Evolutionary conservation across 2,113 vertebrate genomes (phyloP).

Genomic region (Arizona elegans): DNA sequence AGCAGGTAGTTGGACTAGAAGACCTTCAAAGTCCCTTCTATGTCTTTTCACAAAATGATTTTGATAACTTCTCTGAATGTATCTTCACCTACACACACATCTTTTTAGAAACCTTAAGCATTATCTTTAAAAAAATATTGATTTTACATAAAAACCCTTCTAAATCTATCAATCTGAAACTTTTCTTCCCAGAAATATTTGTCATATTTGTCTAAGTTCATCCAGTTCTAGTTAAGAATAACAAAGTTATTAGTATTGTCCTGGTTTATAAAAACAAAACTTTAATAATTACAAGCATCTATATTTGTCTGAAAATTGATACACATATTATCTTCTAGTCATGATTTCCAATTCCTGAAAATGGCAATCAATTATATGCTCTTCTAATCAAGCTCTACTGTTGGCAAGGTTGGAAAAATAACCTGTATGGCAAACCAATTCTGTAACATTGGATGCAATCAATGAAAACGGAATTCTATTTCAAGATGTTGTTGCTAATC

Average conservation of each 20-base stretch:
- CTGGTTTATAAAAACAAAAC: background rate
- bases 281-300: background rate
- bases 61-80: background rate
- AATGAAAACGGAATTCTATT: background rate
- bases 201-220: background rate
- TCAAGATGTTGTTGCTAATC: background rate
- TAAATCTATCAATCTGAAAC: background rate
- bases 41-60: background rate
- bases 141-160: background rate
- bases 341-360: background rate
- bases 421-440: background rate
- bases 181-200: background rate
- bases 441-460: background rate
- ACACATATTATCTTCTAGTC: background rate
- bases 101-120: background rate
- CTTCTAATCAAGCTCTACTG: background rate
- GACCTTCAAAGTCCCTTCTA: too few relatives aligned
- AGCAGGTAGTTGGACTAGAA: too few relatives aligned
- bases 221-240: background rate
- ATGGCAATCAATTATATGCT: background rate
- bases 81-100: background rate
- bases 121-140: background rate
- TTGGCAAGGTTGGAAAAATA: background rate
- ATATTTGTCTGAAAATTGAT: background rate
- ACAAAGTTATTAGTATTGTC: background rate